Base-by-base conservation (phyloP, 2,888 invertebrate species). In the Heteromyza rotundicornis region DNA sequence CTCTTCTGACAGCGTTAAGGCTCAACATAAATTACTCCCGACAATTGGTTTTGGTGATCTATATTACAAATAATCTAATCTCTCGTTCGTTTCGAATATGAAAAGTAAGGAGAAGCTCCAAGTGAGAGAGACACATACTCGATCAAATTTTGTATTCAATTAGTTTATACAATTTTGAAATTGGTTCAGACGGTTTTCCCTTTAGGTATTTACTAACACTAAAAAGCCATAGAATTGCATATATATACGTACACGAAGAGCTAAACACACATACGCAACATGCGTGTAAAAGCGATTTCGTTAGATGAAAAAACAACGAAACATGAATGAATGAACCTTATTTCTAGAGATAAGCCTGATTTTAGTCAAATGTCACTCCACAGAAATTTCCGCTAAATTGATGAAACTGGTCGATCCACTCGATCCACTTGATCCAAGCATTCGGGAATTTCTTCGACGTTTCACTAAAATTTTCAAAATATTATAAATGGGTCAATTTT, bases 401-500 rank as follows among this genome's bases (percentile, higher is more conserved):
- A 40, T 10, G 16, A n/a, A 40, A n/a, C 40, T 47, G 47, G 47
- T 14, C 19, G 47, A 40, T 40, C 40, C 40, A 5, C 47, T 17
- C 47, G 14, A 40, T 40, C 40, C 8, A 40, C 40, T 27, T n/a
- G n/a, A n/a, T 5, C 32, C 32, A 32, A 40, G 40, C 40, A n/a
- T 8, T 7, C 24, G 24, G 47, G 53, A 57, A 44, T 57, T 57
- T 52, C 44, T 16, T 47, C 35, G 49, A 53, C 14, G 20, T 17
- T 57, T 53, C 27, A 47, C 58, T 53, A 49, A 57, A 59, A 60
- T 53, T 36, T 53, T 17, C 7, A 19, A 47, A 20, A 20, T 47
- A 19, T 52, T 52, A n/a, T n/a, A 71, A 70, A 70, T 74, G 70
- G 74, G 74, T 73, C 74, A 73, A 74, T 73, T 74, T 72, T 70